Evolutionary conservation across 2,113 vertebrate species (phyloP), one percentile per base, ranked within the genome.

Genomic region (Bubo bubo): DNA sequence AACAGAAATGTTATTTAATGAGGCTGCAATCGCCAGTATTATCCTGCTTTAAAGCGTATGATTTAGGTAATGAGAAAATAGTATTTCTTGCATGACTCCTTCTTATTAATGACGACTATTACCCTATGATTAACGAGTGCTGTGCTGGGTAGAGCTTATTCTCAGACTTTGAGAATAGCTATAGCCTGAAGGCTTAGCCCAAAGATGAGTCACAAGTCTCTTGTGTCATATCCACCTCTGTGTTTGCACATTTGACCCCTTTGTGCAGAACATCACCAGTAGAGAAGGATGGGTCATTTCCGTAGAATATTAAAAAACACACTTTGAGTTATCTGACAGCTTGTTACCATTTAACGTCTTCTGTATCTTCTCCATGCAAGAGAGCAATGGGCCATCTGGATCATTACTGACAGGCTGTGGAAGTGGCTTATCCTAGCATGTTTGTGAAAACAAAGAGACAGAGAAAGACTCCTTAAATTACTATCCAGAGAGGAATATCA

Each of bases 311-410:
- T 87, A 14, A 37, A 79, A 89, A 56, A 71, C 24, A 64, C 23
- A 45, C 32, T 81, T 81, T 59, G 27, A 93, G 19, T 87, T 91
- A 72, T 91, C 43, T 32, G 63, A 55, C 39, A 86, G 50, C 13
- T 90, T 8, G 5, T 97, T 98, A 99, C 99, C 98, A 35, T 97
- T 98, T 76, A 98, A 93, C 4, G 94, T 98, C 91, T 98, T 97
- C 59, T 98, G 97, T 82, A 99, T 98, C 97, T 98, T 98, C 95
- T 98, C 97, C 92, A 98, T 95, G 77, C 98, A 98, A 85, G 96
- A 95, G 21, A 95, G 49, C 62, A 98, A n/a, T 6, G 86, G 97
- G 94, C 94, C 66, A 93, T 90, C 93, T 86, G 92, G 18, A 95
- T 92, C 53, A 35, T 21, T 26, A 41, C 60, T 62, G 52, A 55